phyloP scores from a whole-genome alignment of 2,797 vertebrate species.

The Artibeus jamaicensis region DNA sequence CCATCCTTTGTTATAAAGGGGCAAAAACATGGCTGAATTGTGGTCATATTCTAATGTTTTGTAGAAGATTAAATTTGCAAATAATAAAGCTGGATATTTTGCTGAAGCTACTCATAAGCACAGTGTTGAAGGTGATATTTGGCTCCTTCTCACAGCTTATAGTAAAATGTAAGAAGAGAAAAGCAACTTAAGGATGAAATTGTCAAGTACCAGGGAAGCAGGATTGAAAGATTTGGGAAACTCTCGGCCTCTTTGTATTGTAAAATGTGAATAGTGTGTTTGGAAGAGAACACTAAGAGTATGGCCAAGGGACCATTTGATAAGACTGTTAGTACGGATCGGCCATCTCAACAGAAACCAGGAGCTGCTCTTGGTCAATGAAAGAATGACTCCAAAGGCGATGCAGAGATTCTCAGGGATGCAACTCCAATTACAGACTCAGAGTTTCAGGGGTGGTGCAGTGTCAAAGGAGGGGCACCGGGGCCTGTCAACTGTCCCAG shows the following conservation, averaged over 20 bases:
- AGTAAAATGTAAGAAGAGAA: background rate
- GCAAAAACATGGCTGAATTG: background rate
- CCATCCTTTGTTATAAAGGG: background rate
- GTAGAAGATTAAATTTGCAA: background rate
- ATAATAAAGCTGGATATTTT: background rate
- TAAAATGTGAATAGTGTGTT: background rate
- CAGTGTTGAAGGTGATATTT: background rate
- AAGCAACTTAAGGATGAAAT: background rate
- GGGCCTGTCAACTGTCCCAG: background rate
- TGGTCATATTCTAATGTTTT: background rate
- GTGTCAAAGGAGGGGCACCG: background rate
- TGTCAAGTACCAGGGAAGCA: background rate
- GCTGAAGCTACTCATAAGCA: background rate
- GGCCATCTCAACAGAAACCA: background rate
- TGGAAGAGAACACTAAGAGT: background rate
- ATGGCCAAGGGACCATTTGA: background rate
- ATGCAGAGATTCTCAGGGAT: background rate
- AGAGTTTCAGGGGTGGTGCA: background rate
- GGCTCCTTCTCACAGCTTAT: background rate
- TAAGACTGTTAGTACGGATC: background rate
- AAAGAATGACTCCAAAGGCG: background rate
- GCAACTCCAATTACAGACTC: background rate
- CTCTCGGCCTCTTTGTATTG: background rate
- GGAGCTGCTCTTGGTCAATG: background rate
- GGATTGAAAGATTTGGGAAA: background rate